phyloP scores from a whole-genome alignment of 64 coral and sea anemone species.

The Montipora sp. region DNA sequence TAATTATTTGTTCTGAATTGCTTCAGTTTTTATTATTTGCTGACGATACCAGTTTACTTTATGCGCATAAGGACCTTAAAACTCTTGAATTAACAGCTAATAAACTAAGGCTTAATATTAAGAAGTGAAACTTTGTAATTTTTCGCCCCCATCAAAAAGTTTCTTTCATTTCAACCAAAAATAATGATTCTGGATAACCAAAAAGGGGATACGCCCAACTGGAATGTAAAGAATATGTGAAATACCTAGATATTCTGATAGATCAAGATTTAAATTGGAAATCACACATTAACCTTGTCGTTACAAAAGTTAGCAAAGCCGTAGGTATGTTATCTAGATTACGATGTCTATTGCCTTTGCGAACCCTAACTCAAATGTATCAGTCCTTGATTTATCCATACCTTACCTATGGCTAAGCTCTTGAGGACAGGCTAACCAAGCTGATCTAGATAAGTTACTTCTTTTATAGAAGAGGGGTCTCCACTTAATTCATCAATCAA shows the following conservation, averaged over 20 bases:
- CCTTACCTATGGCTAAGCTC: neutral
- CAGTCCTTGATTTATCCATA: conserved; percentile 13
- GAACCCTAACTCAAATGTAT: neutral
- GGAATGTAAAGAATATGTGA: neutral
- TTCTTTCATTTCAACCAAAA: no score
- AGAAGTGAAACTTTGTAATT: no score
- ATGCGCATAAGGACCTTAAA: no score
- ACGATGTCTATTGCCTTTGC: neutral
- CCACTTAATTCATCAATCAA: neutral
- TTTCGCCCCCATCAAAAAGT: no score
- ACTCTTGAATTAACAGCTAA: no score
- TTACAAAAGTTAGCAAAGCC: conserved; percentile 12
- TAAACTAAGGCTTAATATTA: no score
- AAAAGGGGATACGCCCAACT: no score
- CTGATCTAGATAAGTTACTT: neutral
- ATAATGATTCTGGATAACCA: no score
- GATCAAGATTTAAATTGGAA: conserved; percentile 29
- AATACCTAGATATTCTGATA: conserved; percentile 26
- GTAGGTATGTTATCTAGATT: conserved; percentile 9
- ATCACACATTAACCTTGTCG: conserved; percentile 18
- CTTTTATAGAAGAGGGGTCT: neutral
- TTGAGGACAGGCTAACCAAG: conserved; percentile 13
- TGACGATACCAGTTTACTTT: no score
- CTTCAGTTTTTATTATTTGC: no score
- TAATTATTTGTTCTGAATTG: no score